These are phyloP conservation scores for Xenopus borealis DNA, from an alignment of 2,113 vertebrate species.

Conservation along the genomic window DNA sequence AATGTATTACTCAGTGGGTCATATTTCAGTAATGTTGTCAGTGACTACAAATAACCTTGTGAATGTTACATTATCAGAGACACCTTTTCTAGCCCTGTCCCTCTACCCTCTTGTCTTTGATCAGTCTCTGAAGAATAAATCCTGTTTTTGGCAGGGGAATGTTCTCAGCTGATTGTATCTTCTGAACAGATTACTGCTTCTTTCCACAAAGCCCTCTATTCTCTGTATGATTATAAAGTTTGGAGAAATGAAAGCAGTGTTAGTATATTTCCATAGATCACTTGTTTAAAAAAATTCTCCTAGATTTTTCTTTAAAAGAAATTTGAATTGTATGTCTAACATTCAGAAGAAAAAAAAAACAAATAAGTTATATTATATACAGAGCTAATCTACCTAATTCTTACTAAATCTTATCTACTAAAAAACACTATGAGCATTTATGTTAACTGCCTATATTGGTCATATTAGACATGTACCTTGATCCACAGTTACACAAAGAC, in stretches of 20 bases:
- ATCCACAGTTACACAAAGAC: too few relatives aligned
- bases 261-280: too few relatives aligned
- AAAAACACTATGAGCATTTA: too few relatives aligned
- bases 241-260: conserved; percentile 1
- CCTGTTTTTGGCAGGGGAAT: conserved; percentile 29
- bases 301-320: too few relatives aligned
- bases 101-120: conserved; percentile 37
- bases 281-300: too few relatives aligned
- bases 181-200: conserved; percentile 15
- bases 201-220: conserved; percentile 22
- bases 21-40: conserved; percentile 42
- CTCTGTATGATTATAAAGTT: conserved; percentile 37
- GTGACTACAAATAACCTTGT: conserved; percentile 25
- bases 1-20: conserved; percentile 27
- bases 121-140: conserved; percentile 38
- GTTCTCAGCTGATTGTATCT: conserved; percentile 37
- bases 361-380: too few relatives aligned
- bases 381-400: too few relatives aligned
- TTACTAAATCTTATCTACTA: too few relatives aligned
- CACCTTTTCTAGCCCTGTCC: conserved; percentile 23
- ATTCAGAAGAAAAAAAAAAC: too few relatives aligned
- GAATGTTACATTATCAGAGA: conserved; percentile 35
- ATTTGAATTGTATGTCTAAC: too few relatives aligned
- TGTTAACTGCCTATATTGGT: too few relatives aligned
- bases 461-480: too few relatives aligned